phyloP scores from a whole-genome alignment of 2,797 vertebrate genomes.

The Hippopotamyrus pictus region DNA sequence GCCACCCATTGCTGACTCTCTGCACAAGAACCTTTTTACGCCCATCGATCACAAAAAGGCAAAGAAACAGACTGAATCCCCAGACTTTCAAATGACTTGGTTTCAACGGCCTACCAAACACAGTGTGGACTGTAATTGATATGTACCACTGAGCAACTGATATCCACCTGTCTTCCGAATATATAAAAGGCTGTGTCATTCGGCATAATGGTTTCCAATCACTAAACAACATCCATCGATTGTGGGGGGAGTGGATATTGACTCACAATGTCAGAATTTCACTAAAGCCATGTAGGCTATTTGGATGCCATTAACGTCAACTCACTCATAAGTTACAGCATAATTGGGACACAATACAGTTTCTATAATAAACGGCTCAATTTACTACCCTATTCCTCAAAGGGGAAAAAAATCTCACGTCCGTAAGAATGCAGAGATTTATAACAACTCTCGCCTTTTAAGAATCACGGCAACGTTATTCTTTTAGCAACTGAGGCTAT shows the following conservation, averaged over 20 bases:
- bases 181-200: conserved; percentile 23
- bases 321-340: conserved; percentile 49
- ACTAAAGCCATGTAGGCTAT: conserved; percentile 46
- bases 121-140: conserved; percentile 38
- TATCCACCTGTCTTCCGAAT: conserved; percentile 33
- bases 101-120: conserved; percentile 24
- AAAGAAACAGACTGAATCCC: neutral
- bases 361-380: conserved; percentile 13
- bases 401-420: neutral
- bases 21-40: neutral
- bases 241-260: conserved; percentile 45
- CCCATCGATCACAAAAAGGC: neutral
- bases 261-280: conserved; percentile 56
- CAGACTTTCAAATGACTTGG: neutral
- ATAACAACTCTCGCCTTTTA: conserved; percentile 4
- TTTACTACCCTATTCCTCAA: conserved; percentile 9
- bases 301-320: conserved; percentile 45
- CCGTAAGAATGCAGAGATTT: conserved; percentile 17
- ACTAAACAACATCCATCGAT: conserved; percentile 53
- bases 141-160: conserved; percentile 38
- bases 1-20: neutral
- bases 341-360: conserved; percentile 34
- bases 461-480: conserved; percentile 15
- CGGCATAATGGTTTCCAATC: conserved; percentile 45
- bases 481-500: conserved; percentile 13